These are phyloP conservation scores for Leucoraja ocellata DNA, from an alignment of 2,797 vertebrate genomes.

Conservation along the genomic window DNA sequence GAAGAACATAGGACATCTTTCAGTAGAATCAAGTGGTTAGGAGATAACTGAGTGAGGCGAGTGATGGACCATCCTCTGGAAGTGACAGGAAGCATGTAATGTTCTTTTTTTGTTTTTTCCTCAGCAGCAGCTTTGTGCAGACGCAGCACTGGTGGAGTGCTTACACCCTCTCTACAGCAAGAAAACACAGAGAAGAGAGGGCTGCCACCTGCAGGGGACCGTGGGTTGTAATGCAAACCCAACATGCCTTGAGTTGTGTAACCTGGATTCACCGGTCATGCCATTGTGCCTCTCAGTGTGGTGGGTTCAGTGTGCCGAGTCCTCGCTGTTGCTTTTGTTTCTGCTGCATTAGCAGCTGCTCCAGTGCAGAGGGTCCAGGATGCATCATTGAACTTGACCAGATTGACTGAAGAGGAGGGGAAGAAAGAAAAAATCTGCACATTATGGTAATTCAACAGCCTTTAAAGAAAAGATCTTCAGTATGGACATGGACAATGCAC, in stretches of 20 bases:
- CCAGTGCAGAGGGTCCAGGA: slow-evolving; percentile 93
- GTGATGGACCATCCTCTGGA: slow-evolving; percentile 59
- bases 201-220: slow-evolving; percentile 67
- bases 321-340: slow-evolving; percentile 97
- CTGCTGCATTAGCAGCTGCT: slow-evolving; percentile 98
- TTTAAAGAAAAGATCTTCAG: neutral
- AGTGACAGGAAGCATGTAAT: slow-evolving; percentile 44
- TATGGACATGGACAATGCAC: neutral
- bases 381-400: slow-evolving; percentile 99
- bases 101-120: slow-evolving; percentile 50
- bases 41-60: slow-evolving; percentile 60
- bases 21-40: slow-evolving; percentile 41
- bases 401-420: slow-evolving; percentile 70
- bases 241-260: slow-evolving; percentile 72
- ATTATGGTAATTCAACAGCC: neutral
- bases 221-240: slow-evolving; percentile 65
- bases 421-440: neutral
- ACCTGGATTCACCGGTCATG: slow-evolving; percentile 59
- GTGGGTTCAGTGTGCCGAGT: slow-evolving; percentile 90
- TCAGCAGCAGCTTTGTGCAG: slow-evolving; percentile 60
- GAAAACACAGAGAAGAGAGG: slow-evolving; percentile 66
- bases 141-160: slow-evolving; percentile 67
- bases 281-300: slow-evolving; percentile 74
- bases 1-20: slow-evolving; percentile 62
- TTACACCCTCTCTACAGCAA: slow-evolving; percentile 69